Conservation (phyloP, 2,113 vertebrate species). For the Scolopax mira region DNA sequence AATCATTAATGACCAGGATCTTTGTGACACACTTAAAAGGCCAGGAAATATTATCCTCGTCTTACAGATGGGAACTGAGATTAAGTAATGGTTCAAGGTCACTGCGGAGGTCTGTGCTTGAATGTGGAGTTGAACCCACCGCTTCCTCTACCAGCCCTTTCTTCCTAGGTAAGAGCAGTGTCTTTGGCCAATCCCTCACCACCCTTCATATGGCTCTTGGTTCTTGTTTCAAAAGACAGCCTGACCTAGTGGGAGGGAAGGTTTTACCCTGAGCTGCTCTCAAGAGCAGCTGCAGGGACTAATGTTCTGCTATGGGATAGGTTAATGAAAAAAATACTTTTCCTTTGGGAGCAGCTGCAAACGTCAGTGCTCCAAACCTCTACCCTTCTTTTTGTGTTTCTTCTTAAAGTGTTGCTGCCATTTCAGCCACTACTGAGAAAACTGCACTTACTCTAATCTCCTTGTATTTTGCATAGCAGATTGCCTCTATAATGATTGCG, state of each 20-base stretch:
- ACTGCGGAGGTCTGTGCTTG: neutral
- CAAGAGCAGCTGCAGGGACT: neutral
- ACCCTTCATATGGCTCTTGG: neutral
- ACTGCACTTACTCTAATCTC: neutral
- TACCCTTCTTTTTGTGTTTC: neutral
- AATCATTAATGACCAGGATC: constrained; percentile 3
- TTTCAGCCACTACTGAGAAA: neutral
- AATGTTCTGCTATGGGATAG: neutral
- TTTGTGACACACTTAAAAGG: neutral
- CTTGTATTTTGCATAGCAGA: neutral
- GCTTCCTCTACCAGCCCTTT: neutral
- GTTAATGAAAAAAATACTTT: neutral
- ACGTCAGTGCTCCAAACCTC: neutral
- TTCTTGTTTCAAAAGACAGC: neutral
- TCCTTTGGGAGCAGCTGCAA: neutral
- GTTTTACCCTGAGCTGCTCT: neutral
- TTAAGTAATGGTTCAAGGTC: neutral
- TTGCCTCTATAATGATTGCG: neutral
- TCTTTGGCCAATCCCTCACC: neutral
- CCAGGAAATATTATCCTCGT: neutral
- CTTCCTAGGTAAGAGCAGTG: neutral
- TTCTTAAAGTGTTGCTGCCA: neutral
- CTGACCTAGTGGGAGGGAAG: neutral
- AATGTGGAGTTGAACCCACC: neutral
- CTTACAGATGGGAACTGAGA: neutral